These are phyloP conservation scores for Ellobium chinense DNA, from an alignment of 2,888 invertebrate species.

Conservation along the genomic window DNA sequence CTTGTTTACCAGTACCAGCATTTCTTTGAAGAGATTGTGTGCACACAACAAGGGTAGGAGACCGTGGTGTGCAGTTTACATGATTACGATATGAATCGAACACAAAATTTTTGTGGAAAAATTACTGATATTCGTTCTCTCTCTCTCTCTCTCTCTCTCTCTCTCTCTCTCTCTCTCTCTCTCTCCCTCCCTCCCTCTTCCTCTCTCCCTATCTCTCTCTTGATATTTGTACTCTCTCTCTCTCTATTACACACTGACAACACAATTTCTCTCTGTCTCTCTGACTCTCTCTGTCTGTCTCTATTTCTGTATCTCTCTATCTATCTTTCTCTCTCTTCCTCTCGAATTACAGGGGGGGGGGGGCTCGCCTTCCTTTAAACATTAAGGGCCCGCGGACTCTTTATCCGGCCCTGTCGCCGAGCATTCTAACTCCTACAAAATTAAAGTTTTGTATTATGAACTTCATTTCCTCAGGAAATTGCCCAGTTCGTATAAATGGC, in stretches of 20 bases:
- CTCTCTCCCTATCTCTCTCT: background rate
- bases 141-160: background rate
- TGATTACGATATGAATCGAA: background rate
- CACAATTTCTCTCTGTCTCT: background rate
- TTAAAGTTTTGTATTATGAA: too few species aligned
- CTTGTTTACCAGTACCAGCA: too few species aligned
- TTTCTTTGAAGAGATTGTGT: too few species aligned
- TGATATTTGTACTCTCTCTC: background rate
- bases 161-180: background rate
- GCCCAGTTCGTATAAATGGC: too few species aligned
- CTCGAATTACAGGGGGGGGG: background rate
- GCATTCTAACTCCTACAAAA: too few species aligned
- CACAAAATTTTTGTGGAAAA: background rate
- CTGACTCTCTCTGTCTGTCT: background rate
- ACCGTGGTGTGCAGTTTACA: background rate
- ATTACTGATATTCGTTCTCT: background rate
- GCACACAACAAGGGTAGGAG: background rate
- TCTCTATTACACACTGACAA: background rate
- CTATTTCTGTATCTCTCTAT: background rate
- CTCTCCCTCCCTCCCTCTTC: background rate
- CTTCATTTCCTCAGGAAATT: too few species aligned
- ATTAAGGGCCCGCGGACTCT: too few species aligned
- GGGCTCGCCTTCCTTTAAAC: too few species aligned
- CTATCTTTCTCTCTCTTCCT: background rate
- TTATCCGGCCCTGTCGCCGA: too few species aligned